Base-by-base conservation (phyloP, 2,797 vertebrate species). In the Bovichtus diacanthus region DNA sequence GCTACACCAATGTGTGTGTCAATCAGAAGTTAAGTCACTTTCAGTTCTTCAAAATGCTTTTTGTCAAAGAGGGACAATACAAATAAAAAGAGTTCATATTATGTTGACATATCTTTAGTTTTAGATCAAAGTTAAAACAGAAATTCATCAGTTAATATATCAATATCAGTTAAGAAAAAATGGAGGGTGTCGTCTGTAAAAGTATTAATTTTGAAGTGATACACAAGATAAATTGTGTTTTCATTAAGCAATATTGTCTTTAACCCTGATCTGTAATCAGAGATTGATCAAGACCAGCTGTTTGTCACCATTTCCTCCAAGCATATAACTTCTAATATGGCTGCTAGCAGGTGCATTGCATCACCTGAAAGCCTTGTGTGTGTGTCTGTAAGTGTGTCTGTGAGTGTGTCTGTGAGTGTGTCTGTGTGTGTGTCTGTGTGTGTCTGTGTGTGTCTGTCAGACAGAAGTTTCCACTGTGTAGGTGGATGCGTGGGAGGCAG, bases 391-490 rank as follows among this genome's bases (percentile, higher is more conserved):
- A 83, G 31, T 47, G 60, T 68, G 5, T 46, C 9, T 63, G 31
- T 69, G 59, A 73, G 69, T 68, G 68, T 76, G 66, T 59, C 31
- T 47, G 72, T 71, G 56, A 36, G 11, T 56, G 61, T 67, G 51
- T 63, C 49, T 65, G 54, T 54, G 44, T 23, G 6, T 50, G 13
- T 58, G 23, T 27, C 13, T 51, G 50, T 3, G 38, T 44, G 44
- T 36, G 13, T 41, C n/a, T n/a, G n/a, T n/a, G 21, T 66, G 69
- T 76, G 66, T 59, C 31, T 47, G 72, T 71, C 79, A 21, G 61
- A 13, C 55, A 91, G 90, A 91, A 90, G 92, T 95, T 91, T 89
- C 90, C 94, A 87, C 53, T 82, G 87, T 86, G 92, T 87, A 83
- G 88, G 92, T 90, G 93, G 93, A 91, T 85, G 90, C 47, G 90